phyloP scores from a whole-genome alignment of 2,797 vertebrate species.

The Aulostomus chinensis region DNA sequence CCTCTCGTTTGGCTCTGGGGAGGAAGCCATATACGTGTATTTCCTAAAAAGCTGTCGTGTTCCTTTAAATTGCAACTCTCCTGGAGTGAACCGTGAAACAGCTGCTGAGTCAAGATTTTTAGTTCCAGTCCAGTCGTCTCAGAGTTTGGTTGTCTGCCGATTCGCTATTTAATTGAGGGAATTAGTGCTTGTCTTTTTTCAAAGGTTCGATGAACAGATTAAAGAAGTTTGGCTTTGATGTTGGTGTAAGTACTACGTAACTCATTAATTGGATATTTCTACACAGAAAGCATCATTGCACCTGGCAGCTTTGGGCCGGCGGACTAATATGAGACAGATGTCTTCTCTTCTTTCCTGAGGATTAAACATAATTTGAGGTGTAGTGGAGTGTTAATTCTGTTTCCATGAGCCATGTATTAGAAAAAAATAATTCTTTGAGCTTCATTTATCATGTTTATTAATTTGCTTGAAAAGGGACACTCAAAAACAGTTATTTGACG shows the following conservation, averaged over 20 bases:
- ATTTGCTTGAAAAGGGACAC: constrained; percentile 25
- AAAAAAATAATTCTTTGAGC: neutral
- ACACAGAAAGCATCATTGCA: neutral
- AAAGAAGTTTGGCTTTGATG: neutral
- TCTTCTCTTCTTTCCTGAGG: neutral
- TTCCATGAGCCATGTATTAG: constrained; percentile 15
- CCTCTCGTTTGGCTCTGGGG: too few species aligned
- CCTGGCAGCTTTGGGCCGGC: neutral
- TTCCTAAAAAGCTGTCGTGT: too few species aligned
- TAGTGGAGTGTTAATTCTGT: neutral
- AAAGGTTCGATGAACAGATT: neutral
- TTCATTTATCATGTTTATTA: constrained; percentile 25
- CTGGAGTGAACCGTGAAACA: too few species aligned
- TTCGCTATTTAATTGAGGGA: neutral
- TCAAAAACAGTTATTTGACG: constrained; percentile 25
- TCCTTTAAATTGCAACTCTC: too few species aligned
- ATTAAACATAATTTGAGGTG: constrained; percentile 3
- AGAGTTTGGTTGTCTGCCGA: neutral
- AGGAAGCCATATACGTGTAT: too few species aligned
- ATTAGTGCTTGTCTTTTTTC: neutral
- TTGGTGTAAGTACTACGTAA: neutral
- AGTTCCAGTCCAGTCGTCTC: neutral
- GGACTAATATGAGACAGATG: neutral
- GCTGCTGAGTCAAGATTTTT: neutral
- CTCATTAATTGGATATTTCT: neutral